Conservation (phyloP, 2,113 vertebrate species). For the Clarias batrachus region DNA sequence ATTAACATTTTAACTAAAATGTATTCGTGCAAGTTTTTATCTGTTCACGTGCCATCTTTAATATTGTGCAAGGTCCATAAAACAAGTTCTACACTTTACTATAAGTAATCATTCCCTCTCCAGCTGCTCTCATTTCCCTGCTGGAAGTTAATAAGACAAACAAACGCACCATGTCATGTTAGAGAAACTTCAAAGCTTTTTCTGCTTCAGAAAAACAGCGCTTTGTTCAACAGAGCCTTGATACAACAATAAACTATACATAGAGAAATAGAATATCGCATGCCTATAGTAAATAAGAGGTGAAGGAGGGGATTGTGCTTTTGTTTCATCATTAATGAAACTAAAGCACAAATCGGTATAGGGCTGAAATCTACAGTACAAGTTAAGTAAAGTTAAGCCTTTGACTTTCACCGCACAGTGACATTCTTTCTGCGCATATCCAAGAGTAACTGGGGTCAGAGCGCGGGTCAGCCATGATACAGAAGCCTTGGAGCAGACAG, state of each 20-base stretch:
- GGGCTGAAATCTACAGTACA: background rate
- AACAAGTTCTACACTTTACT: background rate
- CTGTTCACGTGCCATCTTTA: background rate
- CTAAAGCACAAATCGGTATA: background rate
- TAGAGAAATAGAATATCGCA: background rate
- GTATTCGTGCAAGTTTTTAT: background rate
- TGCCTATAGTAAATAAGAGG: background rate
- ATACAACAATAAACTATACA: background rate
- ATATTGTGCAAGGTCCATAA: background rate
- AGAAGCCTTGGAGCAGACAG: no score
- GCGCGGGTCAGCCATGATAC: no score
- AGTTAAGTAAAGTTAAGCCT: no score
- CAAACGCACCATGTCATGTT: background rate
- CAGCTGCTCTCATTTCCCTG: background rate
- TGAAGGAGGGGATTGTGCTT: background rate
- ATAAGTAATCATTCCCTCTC: background rate
- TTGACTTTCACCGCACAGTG: no score
- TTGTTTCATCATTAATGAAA: background rate
- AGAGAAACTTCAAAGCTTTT: background rate
- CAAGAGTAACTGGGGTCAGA: no score
- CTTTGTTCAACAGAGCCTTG: background rate
- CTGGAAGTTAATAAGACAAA: background rate
- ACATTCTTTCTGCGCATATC: no score
- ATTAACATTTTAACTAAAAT: background rate
- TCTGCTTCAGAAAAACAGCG: background rate